phyloP scores from a whole-genome alignment of 2,888 invertebrate genomes.

The Oligia strigilis region DNA sequence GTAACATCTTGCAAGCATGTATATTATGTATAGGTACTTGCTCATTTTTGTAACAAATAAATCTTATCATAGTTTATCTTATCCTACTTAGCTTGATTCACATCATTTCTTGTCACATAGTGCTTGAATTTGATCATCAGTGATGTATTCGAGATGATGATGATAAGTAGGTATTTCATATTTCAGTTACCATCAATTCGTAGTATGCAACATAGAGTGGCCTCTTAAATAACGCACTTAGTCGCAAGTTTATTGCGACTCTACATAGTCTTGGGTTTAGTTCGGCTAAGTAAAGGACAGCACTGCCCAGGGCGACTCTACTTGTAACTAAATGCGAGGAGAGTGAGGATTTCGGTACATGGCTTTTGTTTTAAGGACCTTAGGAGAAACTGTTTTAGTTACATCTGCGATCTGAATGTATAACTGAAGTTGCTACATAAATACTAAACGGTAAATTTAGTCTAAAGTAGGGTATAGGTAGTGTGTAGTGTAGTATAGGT shows the following conservation, averaged over 20 bases:
- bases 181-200: constrained; percentile 3
- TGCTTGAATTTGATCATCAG: not conserved
- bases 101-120: not conserved
- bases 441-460: not conserved
- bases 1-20: not conserved
- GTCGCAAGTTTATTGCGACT: constrained; percentile 77
- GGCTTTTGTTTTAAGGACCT: constrained; percentile 53
- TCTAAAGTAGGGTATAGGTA: not conserved
- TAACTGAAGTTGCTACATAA: not conserved
- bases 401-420: not conserved
- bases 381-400: constrained; percentile 3
- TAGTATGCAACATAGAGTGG: constrained; percentile 33
- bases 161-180: not conserved
- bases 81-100: not conserved
- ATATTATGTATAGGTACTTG: too few relatives aligned
- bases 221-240: constrained; percentile 76
- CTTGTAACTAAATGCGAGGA: constrained; percentile 18
- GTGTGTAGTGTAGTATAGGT: not conserved
- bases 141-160: not conserved
- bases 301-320: constrained; percentile 54
- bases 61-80: not conserved
- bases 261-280: constrained; percentile 65
- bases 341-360: constrained; percentile 41
- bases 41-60: not conserved
- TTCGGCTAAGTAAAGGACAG: constrained; percentile 64